Conservation (phyloP, 2,888 invertebrate genomes). For the Protodeltote pygarga region DNA sequence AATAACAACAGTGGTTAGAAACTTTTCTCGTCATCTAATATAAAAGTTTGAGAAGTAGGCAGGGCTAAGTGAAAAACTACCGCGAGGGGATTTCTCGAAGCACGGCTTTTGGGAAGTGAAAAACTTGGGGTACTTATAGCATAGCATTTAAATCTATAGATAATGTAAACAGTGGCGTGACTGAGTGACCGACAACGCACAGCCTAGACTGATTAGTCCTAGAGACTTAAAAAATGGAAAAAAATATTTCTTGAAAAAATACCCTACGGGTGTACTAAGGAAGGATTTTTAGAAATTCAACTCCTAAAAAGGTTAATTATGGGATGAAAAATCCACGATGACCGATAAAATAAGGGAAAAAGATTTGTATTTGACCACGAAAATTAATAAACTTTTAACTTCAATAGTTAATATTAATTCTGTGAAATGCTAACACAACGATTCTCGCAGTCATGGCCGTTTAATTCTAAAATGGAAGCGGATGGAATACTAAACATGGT, state of each 20-base stretch:
- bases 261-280: too few species aligned
- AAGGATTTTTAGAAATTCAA: too few species aligned
- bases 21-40: slow-evolving; percentile 64
- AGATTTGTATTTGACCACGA: slow-evolving; percentile 2
- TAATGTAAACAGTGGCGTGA: too few species aligned
- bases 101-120: slow-evolving; percentile 38
- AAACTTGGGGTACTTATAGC: slow-evolving; percentile 43
- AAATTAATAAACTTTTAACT: neutral
- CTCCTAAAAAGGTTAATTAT: too few species aligned
- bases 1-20: slow-evolving; percentile 36
- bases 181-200: too few species aligned
- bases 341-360: neutral
- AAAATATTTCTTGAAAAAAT: too few species aligned
- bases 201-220: too few species aligned
- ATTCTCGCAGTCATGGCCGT: slow-evolving; percentile 1
- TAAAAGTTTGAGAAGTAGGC: slow-evolving; percentile 58
- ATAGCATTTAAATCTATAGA: too few species aligned
- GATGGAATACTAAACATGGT: slow-evolving; percentile 16
- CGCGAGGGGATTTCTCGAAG: slow-evolving; percentile 45
- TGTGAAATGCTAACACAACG: neutral
- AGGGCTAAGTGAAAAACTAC: slow-evolving; percentile 66
- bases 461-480: slow-evolving; percentile 13
- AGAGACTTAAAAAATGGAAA: too few species aligned
- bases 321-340: too few species aligned
- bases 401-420: neutral